These are phyloP conservation scores for Allolobophora icterica DNA, from an alignment of 2,888 invertebrate species.

Conservation along the genomic window DNA sequence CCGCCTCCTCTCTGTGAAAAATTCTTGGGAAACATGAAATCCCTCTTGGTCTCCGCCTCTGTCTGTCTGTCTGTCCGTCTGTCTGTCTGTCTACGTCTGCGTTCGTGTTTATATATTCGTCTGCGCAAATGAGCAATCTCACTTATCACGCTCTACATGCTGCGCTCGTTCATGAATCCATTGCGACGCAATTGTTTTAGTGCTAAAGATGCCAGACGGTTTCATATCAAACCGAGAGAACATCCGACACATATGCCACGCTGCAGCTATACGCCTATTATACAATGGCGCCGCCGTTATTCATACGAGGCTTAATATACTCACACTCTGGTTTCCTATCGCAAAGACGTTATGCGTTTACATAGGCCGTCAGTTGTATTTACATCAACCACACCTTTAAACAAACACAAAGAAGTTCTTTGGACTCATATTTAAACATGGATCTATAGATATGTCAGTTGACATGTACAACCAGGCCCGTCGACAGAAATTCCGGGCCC, in stretches of 20 bases:
- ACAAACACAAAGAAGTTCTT: background rate
- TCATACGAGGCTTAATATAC: background rate
- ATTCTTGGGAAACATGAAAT: background rate
- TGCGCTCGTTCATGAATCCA: background rate
- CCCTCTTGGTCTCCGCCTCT: background rate
- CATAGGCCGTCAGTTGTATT: background rate
- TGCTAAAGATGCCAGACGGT: background rate
- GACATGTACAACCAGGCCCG: no score
- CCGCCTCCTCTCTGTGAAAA: background rate
- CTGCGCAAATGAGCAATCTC: slow-evolving; percentile 7
- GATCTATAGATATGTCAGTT: background rate
- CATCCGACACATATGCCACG: background rate
- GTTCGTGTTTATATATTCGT: background rate
- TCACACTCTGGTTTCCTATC: background rate
- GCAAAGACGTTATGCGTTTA: no score
- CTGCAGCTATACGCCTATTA: no score
- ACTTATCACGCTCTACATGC: background rate
- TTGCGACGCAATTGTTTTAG: background rate
- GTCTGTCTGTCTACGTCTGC: background rate
- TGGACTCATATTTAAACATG: background rate
- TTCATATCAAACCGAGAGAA: background rate
- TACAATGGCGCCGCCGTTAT: background rate
- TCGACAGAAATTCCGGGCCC: no score
- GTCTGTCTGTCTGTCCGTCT: background rate
- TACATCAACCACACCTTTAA: background rate